Percentiles rank a stretch among this genome's conserved stretches.
Conservation (phyloP, 2,113 vertebrate species). For the Mixornis gularis region DNA sequence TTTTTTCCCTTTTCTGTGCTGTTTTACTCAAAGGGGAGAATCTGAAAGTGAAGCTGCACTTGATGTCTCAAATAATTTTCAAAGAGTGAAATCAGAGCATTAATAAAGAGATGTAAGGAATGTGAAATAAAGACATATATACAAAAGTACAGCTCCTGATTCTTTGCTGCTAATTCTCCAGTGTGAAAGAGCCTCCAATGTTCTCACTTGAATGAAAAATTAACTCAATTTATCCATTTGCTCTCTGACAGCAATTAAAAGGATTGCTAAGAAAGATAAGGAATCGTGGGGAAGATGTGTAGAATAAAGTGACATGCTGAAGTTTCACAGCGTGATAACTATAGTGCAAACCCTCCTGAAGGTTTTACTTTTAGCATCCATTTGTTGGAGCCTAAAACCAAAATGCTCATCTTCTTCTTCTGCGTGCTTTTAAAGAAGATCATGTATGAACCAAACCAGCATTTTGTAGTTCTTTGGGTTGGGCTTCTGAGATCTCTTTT, state of each 20-base stretch:
- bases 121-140: background rate
- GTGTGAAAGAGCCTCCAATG: background rate
- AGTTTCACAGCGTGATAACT: background rate
- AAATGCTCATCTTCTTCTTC: accelerated
- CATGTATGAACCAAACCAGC: background rate
- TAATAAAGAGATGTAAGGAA: background rate
- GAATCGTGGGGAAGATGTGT: background rate
- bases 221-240: background rate
- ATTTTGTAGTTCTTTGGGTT: background rate
- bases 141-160: background rate
- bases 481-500: background rate
- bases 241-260: constrained; percentile 23
- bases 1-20: background rate
- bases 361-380: background rate
- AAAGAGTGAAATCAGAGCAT: background rate
- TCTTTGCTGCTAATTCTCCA: background rate
- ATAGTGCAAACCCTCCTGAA: background rate
- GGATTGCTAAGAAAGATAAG: background rate
- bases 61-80: background rate
- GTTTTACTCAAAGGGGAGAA: background rate
- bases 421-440: background rate
- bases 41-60: background rate
- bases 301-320: background rate
- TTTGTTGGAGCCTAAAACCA: background rate
- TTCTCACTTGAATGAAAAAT: constrained; percentile 8